A percentile compares a stretch with the other conserved stretches of the same genome.
These are phyloP conservation scores for Sciurus vulgaris DNA, from an alignment of 2,797 vertebrate species.

Conservation along the genomic window DNA sequence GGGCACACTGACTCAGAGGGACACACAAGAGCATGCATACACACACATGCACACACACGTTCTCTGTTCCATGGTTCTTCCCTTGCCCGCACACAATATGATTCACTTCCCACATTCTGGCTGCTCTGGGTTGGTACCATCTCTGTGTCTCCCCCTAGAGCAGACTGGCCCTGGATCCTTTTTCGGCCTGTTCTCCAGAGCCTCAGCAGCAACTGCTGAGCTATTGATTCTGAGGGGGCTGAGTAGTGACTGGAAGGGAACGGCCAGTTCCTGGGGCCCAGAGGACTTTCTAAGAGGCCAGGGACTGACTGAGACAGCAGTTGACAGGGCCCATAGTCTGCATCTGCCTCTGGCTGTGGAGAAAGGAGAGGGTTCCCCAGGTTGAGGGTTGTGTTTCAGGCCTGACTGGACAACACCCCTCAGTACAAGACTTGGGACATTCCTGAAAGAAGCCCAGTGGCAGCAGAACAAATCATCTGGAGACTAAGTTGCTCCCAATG, in stretches of 20 bases:
- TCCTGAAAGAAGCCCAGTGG: constrained; percentile 82
- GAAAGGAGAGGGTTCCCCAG: constrained; percentile 53
- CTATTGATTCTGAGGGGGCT: neutral
- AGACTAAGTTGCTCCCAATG: constrained; percentile 75
- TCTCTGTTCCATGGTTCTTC: neutral
- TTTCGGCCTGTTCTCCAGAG: neutral
- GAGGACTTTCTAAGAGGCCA: neutral
- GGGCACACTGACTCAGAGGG: constrained; percentile 61
- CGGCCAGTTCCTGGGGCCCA: neutral
- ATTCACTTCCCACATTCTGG: constrained; percentile 57
- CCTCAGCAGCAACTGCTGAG: neutral
- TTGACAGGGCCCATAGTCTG: neutral
- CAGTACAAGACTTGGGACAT: constrained; percentile 75
- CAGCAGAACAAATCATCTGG: constrained; percentile 82
- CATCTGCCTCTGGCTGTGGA: neutral
- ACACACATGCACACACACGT: accelerated
- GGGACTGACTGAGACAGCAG: neutral
- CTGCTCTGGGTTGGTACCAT: neutral
- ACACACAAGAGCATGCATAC: neutral
- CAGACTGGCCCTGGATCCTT: constrained; percentile 14
- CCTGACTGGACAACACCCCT: constrained; percentile 76
- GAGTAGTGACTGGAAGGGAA: neutral
- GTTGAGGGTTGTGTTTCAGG: constrained; percentile 73
- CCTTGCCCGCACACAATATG: neutral
- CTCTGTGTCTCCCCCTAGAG: neutral